Evolutionary conservation across 2,888 invertebrate genomes (phyloP), one percentile per base, ranked within the genome.

Genomic region (Mystacides longicornis): DNA sequence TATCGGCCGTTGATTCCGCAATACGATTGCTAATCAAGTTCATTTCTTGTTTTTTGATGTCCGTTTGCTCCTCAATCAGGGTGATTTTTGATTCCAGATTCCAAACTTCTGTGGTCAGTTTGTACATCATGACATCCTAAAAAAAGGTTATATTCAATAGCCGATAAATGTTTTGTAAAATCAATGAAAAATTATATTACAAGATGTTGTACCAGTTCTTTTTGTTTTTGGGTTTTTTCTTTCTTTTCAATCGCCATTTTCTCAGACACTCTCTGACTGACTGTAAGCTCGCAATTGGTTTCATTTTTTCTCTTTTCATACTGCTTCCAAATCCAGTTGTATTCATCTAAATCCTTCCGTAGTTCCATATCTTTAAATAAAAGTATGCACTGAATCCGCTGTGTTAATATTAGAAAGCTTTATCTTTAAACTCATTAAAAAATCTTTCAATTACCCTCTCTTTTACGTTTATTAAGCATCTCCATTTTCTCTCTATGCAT

Each of bases 61-160:
- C 72, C 21, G 85, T 67, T 65, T 89, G 88, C 61, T 83, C 81
- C 50, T 79, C 73, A 60, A 85, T 78, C 61, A 80, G 73, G 60
- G 80, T 79, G 51, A 86, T 66, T 65, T 86, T 85, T 0, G 77
- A 78, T 66, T 89, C 86, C 18, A 87, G 71, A 62, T 79, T 81
- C 79, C 85, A 85, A 1, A 87, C 81, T 67, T 87, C 86, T 52
- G 81, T 80, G 67, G 80, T 82, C 18, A 89, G 67, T 37, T 81
- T 81, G 64, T 81, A 85, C 50, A 89, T 73, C 9, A 87, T 69
- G 67, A 84, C 78, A 67, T 89, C 88, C 71, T 81, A 61, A 3
- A 63, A 66, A 52, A 37, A 37, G 3, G 16, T 37, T 14, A 37
- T 37, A n/a, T 3, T 3, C 37, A 37, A 3, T 3, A 7, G 14